phyloP scores from a whole-genome alignment of 2,888 invertebrate genomes.

The Andrena praecox region DNA sequence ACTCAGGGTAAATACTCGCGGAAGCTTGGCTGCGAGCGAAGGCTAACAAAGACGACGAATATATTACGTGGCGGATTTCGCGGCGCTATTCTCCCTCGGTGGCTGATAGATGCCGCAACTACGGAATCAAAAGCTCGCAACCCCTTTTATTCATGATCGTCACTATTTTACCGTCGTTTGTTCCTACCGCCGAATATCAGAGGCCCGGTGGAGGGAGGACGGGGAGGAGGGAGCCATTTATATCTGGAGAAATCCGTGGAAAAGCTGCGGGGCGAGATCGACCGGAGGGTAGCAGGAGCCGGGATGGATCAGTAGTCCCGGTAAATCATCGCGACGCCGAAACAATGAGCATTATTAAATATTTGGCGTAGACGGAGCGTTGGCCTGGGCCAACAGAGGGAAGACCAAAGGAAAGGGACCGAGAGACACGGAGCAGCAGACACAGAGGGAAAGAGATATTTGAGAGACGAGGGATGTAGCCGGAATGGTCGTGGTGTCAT shows the following conservation, averaged over 20 bases:
- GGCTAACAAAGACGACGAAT: conserved; percentile 9
- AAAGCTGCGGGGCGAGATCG: conserved; percentile 46
- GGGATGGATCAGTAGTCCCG: conserved; percentile 21
- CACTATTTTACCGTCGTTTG: conserved; percentile 47
- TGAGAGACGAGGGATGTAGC: conserved; percentile 40
- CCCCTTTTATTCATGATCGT: conserved; percentile 57
- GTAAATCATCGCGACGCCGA: conserved; percentile 45
- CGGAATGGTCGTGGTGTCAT: conserved; percentile 66
- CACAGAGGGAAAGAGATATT: conserved; percentile 5
- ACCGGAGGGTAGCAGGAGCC: conserved; percentile 16
- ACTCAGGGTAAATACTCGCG: background rate
- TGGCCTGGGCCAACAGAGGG: background rate
- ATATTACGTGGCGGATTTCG: conserved; percentile 29
- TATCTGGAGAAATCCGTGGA: conserved; percentile 53
- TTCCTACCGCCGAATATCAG: conserved; percentile 34
- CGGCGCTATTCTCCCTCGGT: conserved; percentile 44
- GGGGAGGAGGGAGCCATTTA: conserved; percentile 43
- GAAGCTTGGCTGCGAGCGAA: background rate
- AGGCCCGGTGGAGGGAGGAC: background rate
- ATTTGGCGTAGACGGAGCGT: conserved; percentile 52
- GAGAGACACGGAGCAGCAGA: background rate
- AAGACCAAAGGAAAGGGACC: background rate
- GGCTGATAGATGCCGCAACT: conserved; percentile 48
- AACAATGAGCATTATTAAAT: conserved; percentile 71
- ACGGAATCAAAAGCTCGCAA: conserved; percentile 52